Evolutionary conservation across 2,888 invertebrate genomes (phyloP).

Genomic region (Heliconius ismenius): DNA sequence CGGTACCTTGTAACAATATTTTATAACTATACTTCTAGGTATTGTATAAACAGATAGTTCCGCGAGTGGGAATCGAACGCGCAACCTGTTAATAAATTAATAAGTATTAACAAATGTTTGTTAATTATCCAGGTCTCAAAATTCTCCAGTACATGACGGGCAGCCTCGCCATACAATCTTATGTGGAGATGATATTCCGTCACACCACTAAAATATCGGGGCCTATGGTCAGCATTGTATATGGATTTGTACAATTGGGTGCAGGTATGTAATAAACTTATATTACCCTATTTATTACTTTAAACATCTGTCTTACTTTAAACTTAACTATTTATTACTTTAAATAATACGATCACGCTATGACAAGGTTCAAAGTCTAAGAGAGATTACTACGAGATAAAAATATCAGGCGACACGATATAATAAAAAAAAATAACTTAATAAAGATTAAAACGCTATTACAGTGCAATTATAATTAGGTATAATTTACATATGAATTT

Average conservation of each 20-base stretch:
- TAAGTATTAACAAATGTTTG: too few relatives aligned
- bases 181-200: constrained; percentile 82
- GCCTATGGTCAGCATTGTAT: constrained; percentile 80
- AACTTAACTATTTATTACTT: too few relatives aligned
- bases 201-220: constrained; percentile 80
- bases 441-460: too few relatives aligned
- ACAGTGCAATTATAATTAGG: too few relatives aligned
- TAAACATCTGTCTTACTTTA: too few relatives aligned
- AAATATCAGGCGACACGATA: not conserved
- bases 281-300: too few relatives aligned
- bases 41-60: too few relatives aligned
- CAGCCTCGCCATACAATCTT: constrained; percentile 82
- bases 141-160: constrained; percentile 83
- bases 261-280: too few relatives aligned
- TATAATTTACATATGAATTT: too few relatives aligned
- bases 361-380: constrained; percentile 4
- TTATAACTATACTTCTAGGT: not conserved
- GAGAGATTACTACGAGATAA: not conserved
- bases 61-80: too few relatives aligned
- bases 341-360: not conserved
- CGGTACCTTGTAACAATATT: not conserved
- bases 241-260: constrained; percentile 81
- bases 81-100: too few relatives aligned
- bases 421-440: too few relatives aligned
- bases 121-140: constrained; percentile 71